Evolutionary conservation across 2,797 vertebrate species (phyloP), one percentile per base, ranked within the genome.

Genomic region (Merluccius polli): DNA sequence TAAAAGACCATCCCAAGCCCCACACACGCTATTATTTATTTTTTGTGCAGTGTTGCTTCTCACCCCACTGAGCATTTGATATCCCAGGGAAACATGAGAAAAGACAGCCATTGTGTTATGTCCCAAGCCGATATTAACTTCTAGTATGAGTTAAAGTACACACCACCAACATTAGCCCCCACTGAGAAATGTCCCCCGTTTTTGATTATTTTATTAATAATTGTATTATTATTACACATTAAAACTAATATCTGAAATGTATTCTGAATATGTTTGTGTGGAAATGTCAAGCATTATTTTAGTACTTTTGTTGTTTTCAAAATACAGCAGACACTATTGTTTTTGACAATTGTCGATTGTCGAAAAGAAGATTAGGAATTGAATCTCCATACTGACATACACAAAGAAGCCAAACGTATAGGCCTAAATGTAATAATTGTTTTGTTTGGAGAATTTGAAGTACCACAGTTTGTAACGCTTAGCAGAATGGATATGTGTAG

Each of bases 71-170:
- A 73, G 70, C 82, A 84, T 81, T 68, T 12, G 73, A 82, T 83
- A 82, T 80, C 78, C 78, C 82, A 82, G 82, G 77, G 81, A 85
- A 86, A 76, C 72, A 4, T 75, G 12, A 72, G 59, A 35, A 38
- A 74, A 77, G 67, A 74, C 73, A 68, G 32, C 18, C 9, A 24
- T 70, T 18, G 13, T 27, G 59, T 65, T 27, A 16, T 65, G 24
- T 32, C 31, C 11, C 13, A 73, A 73, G 74, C 75, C 52, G 27
- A 65, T 65, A 27, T 65, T 27, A 24, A 21, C 52, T 3, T 65
- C 59, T 5, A 24, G 21, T 59, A 59, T 27, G 59, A 7, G 21
- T 24, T 27, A 8, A 1, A 10, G 21, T 2, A 27, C 59, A 65
- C 59, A 65, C 59, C n/a, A 4, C 24, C 59, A 65, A 27, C 59